Evolutionary conservation across 2,113 vertebrate species (phyloP), one percentile per base, ranked within the genome.

Genomic region (Petrocephalus microphthalmus): DNA sequence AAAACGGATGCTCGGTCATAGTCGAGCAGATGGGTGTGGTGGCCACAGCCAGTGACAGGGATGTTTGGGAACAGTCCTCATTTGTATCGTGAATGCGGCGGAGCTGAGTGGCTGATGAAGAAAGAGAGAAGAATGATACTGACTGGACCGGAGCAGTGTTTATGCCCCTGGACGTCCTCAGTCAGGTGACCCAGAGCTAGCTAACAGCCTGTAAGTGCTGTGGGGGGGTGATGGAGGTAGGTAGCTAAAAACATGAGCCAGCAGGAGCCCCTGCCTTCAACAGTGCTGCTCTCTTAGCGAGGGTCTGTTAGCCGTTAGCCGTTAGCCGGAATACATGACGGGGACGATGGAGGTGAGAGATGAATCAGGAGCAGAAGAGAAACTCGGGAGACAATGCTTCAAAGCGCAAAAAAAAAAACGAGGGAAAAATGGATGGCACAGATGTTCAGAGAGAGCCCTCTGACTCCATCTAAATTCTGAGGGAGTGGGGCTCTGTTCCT

Each of bases 381-480:
- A 25, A 54, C 25, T 29, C 5, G 20, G n/a, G 52, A 49, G 47
- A 7, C 1, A 22, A 1, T 19, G 84, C 84, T 85, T 85, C 47
- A 85, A 29, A 85, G 84, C n/a, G 17, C 5, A 2, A 42, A 78
- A 78, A 74, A 74, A 37, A 5, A 33, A 22, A 2, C 7, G 25
- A 0, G 29, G 15, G 2, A 17, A 33, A 15, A 56, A 33, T 1
- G 52, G 52, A 52, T 8, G 52, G 51, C 84, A 19, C 52, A 85
- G 84, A 56, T 25, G 25, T 85, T 54, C 25, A 54, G 52, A 54
- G 51, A 33, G 84, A 85, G 29, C 84, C 84, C 84, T 56, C 84
- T 56, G 84, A 85, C 84, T 85, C 84, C 25, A 54, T 85, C 84
- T 85, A 85, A 85, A 85, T 85, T 85, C 84, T 85, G n/a, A 85